Evolutionary conservation across 2,888 invertebrate genomes (phyloP).

Genomic region (Phoronis australis): DNA sequence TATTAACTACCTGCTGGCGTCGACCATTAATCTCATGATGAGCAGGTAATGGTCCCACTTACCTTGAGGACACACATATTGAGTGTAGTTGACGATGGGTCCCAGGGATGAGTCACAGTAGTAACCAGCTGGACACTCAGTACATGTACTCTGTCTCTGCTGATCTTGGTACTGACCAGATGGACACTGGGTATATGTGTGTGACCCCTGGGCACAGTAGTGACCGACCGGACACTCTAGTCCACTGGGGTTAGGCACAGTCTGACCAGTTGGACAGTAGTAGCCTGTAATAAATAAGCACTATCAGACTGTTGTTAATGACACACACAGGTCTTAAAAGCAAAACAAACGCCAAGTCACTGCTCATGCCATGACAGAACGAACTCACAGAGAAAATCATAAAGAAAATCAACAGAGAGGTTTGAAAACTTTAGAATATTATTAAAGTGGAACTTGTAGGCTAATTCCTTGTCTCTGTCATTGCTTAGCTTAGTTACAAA

Average conservation of each 20-base stretch:
- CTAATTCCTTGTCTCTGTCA: too few species aligned
- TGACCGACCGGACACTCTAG: constrained; percentile 42
- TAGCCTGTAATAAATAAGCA: too few species aligned
- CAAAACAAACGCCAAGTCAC: too few species aligned
- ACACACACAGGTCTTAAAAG: too few species aligned
- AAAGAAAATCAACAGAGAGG: too few species aligned
- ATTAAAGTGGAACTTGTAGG: too few species aligned
- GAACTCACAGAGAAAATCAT: too few species aligned
- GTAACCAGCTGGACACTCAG: constrained; percentile 41
- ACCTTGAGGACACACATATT: constrained; percentile 42
- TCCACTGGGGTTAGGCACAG: constrained; percentile 24
- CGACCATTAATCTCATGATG: background rate
- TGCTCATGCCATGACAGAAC: too few species aligned
- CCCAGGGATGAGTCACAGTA: constrained; percentile 42
- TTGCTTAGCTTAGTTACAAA: too few species aligned
- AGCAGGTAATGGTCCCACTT: background rate
- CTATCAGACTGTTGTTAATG: too few species aligned
- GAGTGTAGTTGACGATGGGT: constrained; percentile 37
- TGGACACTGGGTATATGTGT: constrained; percentile 29
- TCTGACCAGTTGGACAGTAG: constrained; percentile 40
- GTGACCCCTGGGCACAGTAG: constrained; percentile 32
- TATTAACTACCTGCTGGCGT: too few species aligned
- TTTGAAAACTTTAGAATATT: too few species aligned
- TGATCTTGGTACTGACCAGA: constrained; percentile 44
- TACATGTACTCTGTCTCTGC: constrained; percentile 31